Conservation (phyloP, 2,888 invertebrate genomes). For the Julus scandinavius region DNA sequence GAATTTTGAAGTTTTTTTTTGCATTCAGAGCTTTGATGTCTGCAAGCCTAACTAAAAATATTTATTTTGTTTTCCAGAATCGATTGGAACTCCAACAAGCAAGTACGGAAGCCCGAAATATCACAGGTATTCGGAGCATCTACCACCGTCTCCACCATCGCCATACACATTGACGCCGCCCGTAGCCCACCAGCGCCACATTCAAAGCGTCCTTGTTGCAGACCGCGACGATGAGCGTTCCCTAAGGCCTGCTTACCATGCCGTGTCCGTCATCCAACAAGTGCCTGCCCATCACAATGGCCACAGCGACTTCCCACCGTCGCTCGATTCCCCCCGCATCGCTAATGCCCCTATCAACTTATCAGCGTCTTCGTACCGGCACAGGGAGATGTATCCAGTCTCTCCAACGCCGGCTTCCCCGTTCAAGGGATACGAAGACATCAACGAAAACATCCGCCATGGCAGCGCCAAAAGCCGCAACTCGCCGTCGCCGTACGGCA, state of each 20-base stretch:
- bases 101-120: conserved; percentile 13
- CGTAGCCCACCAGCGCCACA: conserved; percentile 44
- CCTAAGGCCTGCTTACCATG: conserved; percentile 41
- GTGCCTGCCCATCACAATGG: conserved; percentile 24
- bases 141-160: conserved; percentile 1
- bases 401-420: conserved; percentile 60
- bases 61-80: conserved; percentile 13
- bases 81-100: neutral
- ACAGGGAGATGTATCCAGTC: conserved; percentile 51
- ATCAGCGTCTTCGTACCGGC: conserved; percentile 48
- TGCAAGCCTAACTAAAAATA: too few relatives aligned
- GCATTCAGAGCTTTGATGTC: too few relatives aligned
- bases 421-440: conserved; percentile 57
- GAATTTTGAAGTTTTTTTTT: too few relatives aligned
- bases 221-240: conserved; percentile 3
- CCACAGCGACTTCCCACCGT: neutral
- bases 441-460: conserved; percentile 35
- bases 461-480: neutral
- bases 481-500: conserved; percentile 68
- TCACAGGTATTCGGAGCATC: neutral
- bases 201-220: neutral
- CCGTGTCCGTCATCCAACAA: conserved; percentile 54
- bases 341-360: conserved; percentile 55
- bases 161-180: conserved; percentile 37
- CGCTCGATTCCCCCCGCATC: conserved; percentile 45